These are phyloP conservation scores for Odontamblyopus rebecca DNA, from an alignment of 2,797 vertebrate genomes.

Conservation along the genomic window DNA sequence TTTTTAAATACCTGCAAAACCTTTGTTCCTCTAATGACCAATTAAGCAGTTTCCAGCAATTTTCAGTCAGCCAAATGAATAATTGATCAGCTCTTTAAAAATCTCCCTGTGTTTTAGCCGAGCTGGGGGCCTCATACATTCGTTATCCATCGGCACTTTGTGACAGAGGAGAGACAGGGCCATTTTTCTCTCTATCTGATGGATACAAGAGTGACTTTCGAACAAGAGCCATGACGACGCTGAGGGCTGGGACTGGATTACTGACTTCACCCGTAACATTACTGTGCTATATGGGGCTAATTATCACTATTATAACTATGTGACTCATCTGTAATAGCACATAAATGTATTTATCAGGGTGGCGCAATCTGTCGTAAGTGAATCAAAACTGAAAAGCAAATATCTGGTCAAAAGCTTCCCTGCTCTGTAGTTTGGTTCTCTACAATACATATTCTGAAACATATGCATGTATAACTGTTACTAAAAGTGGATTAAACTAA, in stretches of 20 bases:
- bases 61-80: slow-evolving; percentile 72
- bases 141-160: slow-evolving; percentile 64
- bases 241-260: slow-evolving; percentile 14
- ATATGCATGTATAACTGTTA: too few relatives aligned
- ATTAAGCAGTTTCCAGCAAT: slow-evolving; percentile 76
- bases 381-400: too few relatives aligned
- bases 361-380: too few relatives aligned
- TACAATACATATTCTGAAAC: too few relatives aligned
- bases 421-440: too few relatives aligned
- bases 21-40: slow-evolving; percentile 82
- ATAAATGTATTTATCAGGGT: not conserved
- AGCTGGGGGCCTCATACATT: slow-evolving; percentile 53
- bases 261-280: not conserved
- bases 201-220: slow-evolving; percentile 30
- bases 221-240: slow-evolving; percentile 14
- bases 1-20: slow-evolving; percentile 75
- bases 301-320: not conserved
- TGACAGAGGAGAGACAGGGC: slow-evolving; percentile 51
- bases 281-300: not conserved
- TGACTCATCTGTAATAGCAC: not conserved
- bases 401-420: too few relatives aligned
- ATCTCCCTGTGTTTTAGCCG: slow-evolving; percentile 60
- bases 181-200: slow-evolving; percentile 64
- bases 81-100: slow-evolving; percentile 76
- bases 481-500: too few relatives aligned